Base-by-base conservation (phyloP, 2,113 vertebrate genomes). In the Lamprotornis superbus region DNA sequence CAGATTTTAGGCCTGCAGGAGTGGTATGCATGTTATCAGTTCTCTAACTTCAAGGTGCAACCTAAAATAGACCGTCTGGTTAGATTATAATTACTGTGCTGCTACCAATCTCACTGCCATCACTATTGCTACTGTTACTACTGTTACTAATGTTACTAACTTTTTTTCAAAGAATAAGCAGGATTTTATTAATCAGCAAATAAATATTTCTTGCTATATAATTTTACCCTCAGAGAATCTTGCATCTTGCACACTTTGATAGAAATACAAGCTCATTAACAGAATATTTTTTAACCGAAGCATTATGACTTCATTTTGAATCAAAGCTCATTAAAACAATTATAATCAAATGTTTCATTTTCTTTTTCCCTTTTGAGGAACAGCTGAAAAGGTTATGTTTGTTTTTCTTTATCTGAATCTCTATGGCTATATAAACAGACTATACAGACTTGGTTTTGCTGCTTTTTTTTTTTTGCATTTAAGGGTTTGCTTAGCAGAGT, bases 341-440 rank as follows among this genome's bases (percentile, higher is more conserved):
- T 98, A 98, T 98, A 98, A 98, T 98, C 98, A 98, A 98, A 98
- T 97, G 96, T 97, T 98, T 98, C 97, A 97, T 98, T 98, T 98
- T 97, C 95, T 98, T 98, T 98, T 98, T 97, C 95, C 97, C 98
- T 97, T 97, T 96, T 97, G 97, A 98, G 89, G 97, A 98, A 95
- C 94, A 98, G 97, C 97, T 98, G 96, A 98, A 98, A 98, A 98
- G 98, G 97, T 98, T 98, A 98, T 98, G 97, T 98, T 98, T 98
- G 97, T 98, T 98, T 98, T 98, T 98, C 97, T 98, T 98, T 97
- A 97, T 96, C 95, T 97, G 97, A 97, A 97, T 98, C 96, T 98
- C 96, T 96, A 71, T 89, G 96, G 95, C 30, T 94, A 90, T 94
- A 97, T 97, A 98, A 98, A 98, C 98, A 98, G 97, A 96, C 81